phyloP scores from a whole-genome alignment of 2,797 vertebrate species.

The Microctenopoma lineatum region DNA sequence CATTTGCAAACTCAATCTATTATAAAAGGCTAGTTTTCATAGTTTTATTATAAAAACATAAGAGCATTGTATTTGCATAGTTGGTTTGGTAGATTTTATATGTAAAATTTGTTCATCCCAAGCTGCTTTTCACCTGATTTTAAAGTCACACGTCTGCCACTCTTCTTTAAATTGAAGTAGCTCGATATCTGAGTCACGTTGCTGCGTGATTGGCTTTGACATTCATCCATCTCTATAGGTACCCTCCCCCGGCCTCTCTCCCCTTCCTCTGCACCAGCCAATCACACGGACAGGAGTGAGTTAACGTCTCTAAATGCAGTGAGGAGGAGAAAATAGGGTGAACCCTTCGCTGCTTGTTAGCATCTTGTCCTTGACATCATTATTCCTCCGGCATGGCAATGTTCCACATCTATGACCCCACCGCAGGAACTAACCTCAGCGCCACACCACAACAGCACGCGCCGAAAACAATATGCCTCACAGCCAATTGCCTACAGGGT shows the following conservation, averaged over 20 bases:
- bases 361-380: constrained; percentile 70
- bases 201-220: constrained; percentile 27
- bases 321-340: constrained; percentile 43
- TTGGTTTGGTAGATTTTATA: background rate
- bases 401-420: constrained; percentile 56
- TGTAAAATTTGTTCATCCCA: background rate
- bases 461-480: constrained; percentile 57
- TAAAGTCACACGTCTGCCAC: constrained; percentile 4
- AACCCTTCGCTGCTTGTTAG: constrained; percentile 60
- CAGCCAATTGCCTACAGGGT: constrained; percentile 55
- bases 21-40: background rate
- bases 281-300: constrained; percentile 46
- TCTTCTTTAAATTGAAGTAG: constrained; percentile 3
- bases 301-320: constrained; percentile 57
- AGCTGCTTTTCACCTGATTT: background rate
- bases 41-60: background rate
- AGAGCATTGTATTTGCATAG: background rate
- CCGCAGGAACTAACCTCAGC: constrained; percentile 45
- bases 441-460: constrained; percentile 35
- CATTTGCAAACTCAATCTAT: too few species aligned
- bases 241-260: constrained; percentile 17
- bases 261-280: constrained; percentile 26
- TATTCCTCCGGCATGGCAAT: constrained; percentile 56
- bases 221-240: constrained; percentile 21
- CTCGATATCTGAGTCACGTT: constrained; percentile 1